Base-by-base conservation (phyloP, 92 coral and sea anemone genomes). In the Pocillopora grandis region DNA sequence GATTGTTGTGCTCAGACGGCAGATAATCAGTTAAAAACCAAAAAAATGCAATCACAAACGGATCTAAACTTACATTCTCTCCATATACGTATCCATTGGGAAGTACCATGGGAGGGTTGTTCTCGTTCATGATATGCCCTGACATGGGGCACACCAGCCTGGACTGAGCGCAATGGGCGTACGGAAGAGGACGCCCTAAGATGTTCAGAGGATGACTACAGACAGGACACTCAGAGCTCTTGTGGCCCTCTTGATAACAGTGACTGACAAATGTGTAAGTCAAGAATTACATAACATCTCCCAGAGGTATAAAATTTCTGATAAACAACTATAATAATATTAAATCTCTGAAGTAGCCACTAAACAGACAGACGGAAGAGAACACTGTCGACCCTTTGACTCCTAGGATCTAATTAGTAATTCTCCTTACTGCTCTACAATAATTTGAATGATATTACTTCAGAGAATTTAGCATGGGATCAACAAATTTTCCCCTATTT, bases 41-140 rank as follows among this genome's bases (percentile, higher is more conserved):
- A 27, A 27, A 27, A 27, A 27, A 27, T 1, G 31, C 31, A 42
- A 42, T 42, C 52, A 42, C 66, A 7, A 17, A 62, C 8, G 18
- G 27, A 18, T 35, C 18, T 20, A 9, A 1, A 86, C 95, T 85
- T 78, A 97, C 99, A 85, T 90, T 94, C 68, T 97, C 99, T 70
- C 99, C 99, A 78, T 97, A 97, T 27, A 97, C 99, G 76, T 95
- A 94, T 66, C 99, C 99, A 80, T 97, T 97, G 23, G 99, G 99
- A 49, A 97, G 87, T 56, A 97, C 94, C 98, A 97, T 91, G 21
- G 99, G 99, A 13, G 99, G 97, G 85, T 97, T 97, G 67, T 97
- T 97, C 87, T 97, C 99, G 72, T 97, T 97, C 99, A 97, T 97
- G 37, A 94, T 89, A 70, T 90, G 97, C 62, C 99, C 99, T 42